Base-by-base conservation (phyloP, 2,797 vertebrate genomes). In the Yasuhikotakia modesta region DNA sequence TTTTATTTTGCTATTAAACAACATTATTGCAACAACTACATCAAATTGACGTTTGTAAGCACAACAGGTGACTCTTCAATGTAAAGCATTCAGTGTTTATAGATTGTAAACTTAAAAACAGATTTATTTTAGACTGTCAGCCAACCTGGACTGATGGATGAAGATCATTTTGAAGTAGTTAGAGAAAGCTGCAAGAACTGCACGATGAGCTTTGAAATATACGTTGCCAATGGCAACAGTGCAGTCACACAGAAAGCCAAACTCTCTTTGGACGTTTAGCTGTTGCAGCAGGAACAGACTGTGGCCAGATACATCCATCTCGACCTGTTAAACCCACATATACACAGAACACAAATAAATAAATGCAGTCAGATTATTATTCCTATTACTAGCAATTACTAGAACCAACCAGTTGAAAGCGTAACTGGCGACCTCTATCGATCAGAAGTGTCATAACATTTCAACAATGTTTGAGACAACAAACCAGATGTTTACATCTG, bases 161-260 rank as follows among this genome's bases (percentile, higher is more conserved):
- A 99, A 99, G 92, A 99, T 98, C 97, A 99, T 99, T 92, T 98
- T 99, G 92, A 99, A 99, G 92, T 99, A 99, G 94, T 97, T 99
- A 83, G 96, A 98, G 90, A 99, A 99, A 73, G 97, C 94, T 60
- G 97, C 97, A 19, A 99, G 94, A 55, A 99, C 97, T 0, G 97
- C 96, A 58, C 97, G 93, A 87, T 99, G 97, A 66, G 97, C 97
- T 89, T 99, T 99, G 89, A 99, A 99, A 91, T 98, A 99, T 73
- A 99, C 97, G 82, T 99, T 98, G 71, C 97, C 97, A 73, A 99
- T 99, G 80, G 97, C 97, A 67, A 99, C 96, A 0, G 97, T 99
- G 90, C 97, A 99, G 88, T 99, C 97, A 48, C 97, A 99, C 84
- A 99, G 93, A 90, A 99, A 99, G 72, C 97, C 97, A 75, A 99